Base-by-base conservation (phyloP, 2,113 vertebrate genomes). In the Equus przewalskii region DNA sequence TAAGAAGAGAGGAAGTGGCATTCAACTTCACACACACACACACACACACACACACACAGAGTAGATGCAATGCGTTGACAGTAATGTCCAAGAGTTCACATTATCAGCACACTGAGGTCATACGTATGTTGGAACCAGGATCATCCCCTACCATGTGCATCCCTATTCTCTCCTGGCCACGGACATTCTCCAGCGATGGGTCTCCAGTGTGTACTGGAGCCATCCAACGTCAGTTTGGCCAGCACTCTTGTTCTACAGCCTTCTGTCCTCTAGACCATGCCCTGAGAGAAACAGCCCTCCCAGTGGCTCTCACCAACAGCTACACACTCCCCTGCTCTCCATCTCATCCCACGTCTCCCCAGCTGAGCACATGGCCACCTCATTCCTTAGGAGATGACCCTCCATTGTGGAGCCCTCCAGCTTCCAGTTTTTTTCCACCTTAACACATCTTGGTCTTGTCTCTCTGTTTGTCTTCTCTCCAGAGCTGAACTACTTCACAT, bases 201-300 rank as follows among this genome's bases (percentile, higher is more conserved):
- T 54, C 36, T 12, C 30, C 30, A 3, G 16, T 1, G 11, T 2
- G 1, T 18, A 6, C 0, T 8, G 60, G 49, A 24, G 13, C 46
- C 60, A 16, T 44, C 24, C 49, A 6, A 7, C 0, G 0, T 41
- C 67, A 5, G 0, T 4, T 16, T 7, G 62, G 21, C 46, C 36
- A 83, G 81, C 30, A 7, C 44, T n/a, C 64, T 6, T 11, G 15
- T 44, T 64, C 80, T 46, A 24, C 9, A 33, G 12, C 70, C 41
- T n/a, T 62, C 49, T n/a, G 22, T 30, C 65, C 90, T 89, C 69
- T 75, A 72, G 91, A 44, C 65, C 64, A 18, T 3, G 3, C 30
- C 15, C 15, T 12, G 22, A 73, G 81, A 62, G 36, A 26, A 33
- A 41, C 30, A 4, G 7, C 3, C 21, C 62, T 19, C 81, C 41